phyloP scores from a whole-genome alignment of 2,888 invertebrate genomes.

The Leptarthrus brevirostris region DNA sequence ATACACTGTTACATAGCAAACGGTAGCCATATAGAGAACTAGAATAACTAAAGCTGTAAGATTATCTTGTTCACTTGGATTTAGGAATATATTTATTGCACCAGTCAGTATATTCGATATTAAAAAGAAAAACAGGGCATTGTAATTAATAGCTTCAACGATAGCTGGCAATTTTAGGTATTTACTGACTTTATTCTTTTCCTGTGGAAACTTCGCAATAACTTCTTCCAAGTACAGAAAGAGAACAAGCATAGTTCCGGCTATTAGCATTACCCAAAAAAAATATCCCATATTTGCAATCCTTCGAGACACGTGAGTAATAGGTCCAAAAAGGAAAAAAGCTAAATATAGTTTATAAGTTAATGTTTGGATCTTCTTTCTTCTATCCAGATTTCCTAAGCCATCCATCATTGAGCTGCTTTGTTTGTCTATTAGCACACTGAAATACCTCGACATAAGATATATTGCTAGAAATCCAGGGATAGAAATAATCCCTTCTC shows the following conservation, averaged over 20 bases:
- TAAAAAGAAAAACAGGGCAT: conserved; percentile 87
- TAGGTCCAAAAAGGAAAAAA: neutral
- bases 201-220: neutral
- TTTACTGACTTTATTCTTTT: neutral
- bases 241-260: conserved; percentile 69
- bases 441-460: conserved; percentile 76
- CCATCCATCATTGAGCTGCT: no score
- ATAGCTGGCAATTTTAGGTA: conserved; percentile 64
- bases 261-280: conserved; percentile 52
- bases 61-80: conserved; percentile 70
- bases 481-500: conserved; percentile 89
- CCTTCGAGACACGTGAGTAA: conserved; percentile 3
- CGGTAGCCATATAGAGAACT: conserved; percentile 70
- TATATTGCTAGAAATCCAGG: conserved; percentile 88
- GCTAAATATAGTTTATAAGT: neutral
- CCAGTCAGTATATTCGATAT: conserved; percentile 88
- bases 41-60: conserved; percentile 70
- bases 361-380: neutral
- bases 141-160: conserved; percentile 79
- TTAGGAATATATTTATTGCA: conserved; percentile 77
- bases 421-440: neutral
- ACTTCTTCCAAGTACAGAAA: conserved; percentile 67
- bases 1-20: neutral
- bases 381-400: neutral
- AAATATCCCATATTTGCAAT: conserved; percentile 12